Evolutionary conservation across 2,797 vertebrate genomes (phyloP).

Genomic region (Microctenopoma stevenorrisi): DNA sequence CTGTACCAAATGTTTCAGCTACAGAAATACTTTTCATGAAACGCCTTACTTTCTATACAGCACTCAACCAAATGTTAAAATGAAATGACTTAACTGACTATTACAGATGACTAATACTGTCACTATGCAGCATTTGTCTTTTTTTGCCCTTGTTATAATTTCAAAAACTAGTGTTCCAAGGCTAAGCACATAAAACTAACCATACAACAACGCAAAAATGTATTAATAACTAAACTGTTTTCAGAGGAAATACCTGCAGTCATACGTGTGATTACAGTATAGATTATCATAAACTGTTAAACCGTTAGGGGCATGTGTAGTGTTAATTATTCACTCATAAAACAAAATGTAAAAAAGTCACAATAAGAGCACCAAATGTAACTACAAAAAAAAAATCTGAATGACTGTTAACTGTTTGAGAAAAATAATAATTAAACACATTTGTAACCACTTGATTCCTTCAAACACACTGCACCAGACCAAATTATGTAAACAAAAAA

Average conservation of each 20-base stretch:
- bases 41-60: constrained; percentile 65
- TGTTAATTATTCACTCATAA: constrained; percentile 66
- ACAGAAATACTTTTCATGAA: constrained; percentile 77
- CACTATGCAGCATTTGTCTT: constrained; percentile 59
- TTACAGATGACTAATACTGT: constrained; percentile 69
- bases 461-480: constrained; percentile 70
- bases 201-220: constrained; percentile 53
- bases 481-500: constrained; percentile 71
- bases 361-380: constrained; percentile 73
- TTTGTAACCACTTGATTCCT: constrained; percentile 72
- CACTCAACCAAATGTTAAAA: constrained; percentile 73
- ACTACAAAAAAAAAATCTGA: constrained; percentile 36
- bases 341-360: constrained; percentile 62
- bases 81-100: constrained; percentile 69
- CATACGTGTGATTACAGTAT: constrained; percentile 56
- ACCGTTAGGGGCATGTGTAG: constrained; percentile 67
- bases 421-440: constrained; percentile 74
- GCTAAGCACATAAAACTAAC: constrained; percentile 58
- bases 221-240: constrained; percentile 46
- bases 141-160: constrained; percentile 44
- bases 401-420: constrained; percentile 49
- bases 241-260: constrained; percentile 55
- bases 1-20: constrained; percentile 79
- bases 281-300: constrained; percentile 55
- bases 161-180: constrained; percentile 57